Evolutionary conservation across 1,140 invertebrate species (phyloP).

Genomic region (Orchesella cincta): DNA sequence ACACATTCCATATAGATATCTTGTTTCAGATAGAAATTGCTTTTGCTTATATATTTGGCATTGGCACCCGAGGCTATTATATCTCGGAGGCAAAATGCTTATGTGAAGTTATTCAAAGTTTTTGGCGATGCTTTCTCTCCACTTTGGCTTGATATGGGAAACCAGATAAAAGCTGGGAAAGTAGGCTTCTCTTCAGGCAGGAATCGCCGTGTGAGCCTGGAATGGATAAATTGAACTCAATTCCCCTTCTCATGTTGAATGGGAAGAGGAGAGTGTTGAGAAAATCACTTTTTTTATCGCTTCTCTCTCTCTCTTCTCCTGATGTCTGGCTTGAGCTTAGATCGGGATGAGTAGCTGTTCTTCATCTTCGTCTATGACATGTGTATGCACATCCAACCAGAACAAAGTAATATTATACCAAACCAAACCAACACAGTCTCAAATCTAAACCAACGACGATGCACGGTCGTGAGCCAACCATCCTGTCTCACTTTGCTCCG

Average conservation of each 20-base stretch:
- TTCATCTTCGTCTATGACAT: no score
- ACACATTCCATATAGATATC: background rate
- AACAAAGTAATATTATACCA: no score
- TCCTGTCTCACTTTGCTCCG: no score
- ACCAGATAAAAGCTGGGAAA: background rate
- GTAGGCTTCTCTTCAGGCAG: background rate
- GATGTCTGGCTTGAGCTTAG: background rate
- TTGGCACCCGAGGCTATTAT: conserved; percentile 19
- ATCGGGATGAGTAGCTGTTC: background rate
- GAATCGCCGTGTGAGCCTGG: background rate
- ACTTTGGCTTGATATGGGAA: background rate
- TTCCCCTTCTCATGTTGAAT: background rate
- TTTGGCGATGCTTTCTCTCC: background rate
- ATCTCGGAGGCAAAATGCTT: conserved; percentile 4
- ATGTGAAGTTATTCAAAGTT: background rate
- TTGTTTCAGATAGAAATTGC: no score
- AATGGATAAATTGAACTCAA: background rate
- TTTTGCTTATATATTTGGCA: no score
- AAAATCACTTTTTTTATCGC: background rate
- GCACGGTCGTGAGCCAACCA: no score
- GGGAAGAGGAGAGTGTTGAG: background rate
- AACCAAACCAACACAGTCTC: no score
- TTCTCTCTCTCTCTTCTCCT: background rate
- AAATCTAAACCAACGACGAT: no score
- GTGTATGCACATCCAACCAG: no score